Conservation (phyloP, 2,113 vertebrate species). For the Colius striatus region DNA sequence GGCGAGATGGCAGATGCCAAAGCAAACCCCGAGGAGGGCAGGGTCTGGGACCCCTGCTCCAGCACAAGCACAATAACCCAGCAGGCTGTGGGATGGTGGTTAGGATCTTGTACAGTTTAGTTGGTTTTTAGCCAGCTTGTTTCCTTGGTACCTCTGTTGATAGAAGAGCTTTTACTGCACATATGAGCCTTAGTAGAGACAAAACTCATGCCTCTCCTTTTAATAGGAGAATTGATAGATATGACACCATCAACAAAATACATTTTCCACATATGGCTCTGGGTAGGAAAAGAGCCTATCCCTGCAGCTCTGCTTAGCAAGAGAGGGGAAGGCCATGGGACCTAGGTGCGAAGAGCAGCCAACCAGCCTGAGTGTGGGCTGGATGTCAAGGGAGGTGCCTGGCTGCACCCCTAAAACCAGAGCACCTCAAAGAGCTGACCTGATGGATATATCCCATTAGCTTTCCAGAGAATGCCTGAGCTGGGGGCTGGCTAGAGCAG, state of each 20-base stretch:
- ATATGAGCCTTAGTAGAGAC: slow-evolving; percentile 31
- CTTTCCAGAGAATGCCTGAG: background rate
- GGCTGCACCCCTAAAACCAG: background rate
- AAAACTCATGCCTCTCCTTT: slow-evolving; percentile 30
- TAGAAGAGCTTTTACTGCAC: slow-evolving; percentile 24
- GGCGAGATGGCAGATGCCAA: background rate
- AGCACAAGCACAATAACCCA: background rate
- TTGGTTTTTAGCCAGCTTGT: background rate
- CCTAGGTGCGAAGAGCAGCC: background rate
- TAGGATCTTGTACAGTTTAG: background rate
- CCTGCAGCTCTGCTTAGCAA: background rate
- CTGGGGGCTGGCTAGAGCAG: rapidly evolving
- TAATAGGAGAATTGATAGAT: background rate
- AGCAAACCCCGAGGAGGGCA: background rate
- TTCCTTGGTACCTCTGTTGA: slow-evolving; percentile 48
- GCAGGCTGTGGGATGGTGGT: background rate
- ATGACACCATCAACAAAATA: background rate
- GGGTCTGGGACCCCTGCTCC: rapidly evolving
- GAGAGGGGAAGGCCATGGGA: background rate
- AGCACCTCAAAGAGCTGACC: background rate
- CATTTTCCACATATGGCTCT: background rate
- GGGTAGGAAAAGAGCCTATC: background rate
- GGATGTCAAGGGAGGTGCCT: background rate
- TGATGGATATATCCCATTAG: background rate
- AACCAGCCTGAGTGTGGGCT: background rate